Evolutionary conservation across 2,113 vertebrate species (phyloP), one percentile per base, ranked within the genome.

Genomic region (Apteryx owenii): DNA sequence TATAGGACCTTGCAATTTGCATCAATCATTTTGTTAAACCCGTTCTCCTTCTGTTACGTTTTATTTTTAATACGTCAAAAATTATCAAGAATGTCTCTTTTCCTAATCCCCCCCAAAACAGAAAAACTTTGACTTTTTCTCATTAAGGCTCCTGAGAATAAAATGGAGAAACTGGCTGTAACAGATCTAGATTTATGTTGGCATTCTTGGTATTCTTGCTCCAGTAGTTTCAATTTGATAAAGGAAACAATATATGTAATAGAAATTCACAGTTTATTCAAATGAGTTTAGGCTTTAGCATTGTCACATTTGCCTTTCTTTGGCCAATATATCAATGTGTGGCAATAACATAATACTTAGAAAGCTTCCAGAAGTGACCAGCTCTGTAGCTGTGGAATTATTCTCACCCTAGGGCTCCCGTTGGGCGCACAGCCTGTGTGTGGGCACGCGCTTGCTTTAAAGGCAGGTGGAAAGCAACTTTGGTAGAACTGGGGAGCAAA

Each of bases 191-290:
- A 96, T 97, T 97, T 97, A 95, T 97, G 93, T 95, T 88, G 84
- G 84, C 76, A 89, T 96, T 96, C 90, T 97, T 94, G 68, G 89
- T 96, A 88, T 95, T 96, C 91, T 95, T 97, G 94, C 94, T 96
- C 88, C 94, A 95, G 93, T 95, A 96, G 96, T 96, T 97, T 88
- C 94, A 89, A 88, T 96, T 96, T 95, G 95, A 96, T 97, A 95
- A 97, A 96, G 96, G 93, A 96, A 97, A 96, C 93, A 93, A 95
- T 97, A 95, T 97, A 83, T 93, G 88, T 92, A 94, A 95, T 97
- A 95, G 90, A 95, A 97, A 93, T 94, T 88, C 94, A 82, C 83
- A 87, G 94, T 93, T 96, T 94, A 96, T 93, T 96, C 92, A 96
- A 94, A 96, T 96, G 87, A 96, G 91, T 75, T 81, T 53, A 71